Percentiles rank a stretch among this genome's conserved stretches.
Evolutionary conservation across 2,797 vertebrate species (phyloP).

Genomic region (Delichon dasypus): DNA sequence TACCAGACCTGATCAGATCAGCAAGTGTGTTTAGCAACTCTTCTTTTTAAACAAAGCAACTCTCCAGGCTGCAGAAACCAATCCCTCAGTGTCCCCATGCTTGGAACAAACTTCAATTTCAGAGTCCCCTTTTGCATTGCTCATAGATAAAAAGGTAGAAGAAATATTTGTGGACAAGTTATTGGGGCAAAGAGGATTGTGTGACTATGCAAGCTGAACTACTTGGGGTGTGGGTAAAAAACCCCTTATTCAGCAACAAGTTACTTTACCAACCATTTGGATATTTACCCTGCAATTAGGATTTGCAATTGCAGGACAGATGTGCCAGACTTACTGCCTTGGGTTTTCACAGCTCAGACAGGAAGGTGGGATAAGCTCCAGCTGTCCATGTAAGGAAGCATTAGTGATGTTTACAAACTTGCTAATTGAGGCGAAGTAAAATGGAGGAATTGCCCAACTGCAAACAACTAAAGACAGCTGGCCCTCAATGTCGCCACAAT

Average conservation of each 20-base stretch:
- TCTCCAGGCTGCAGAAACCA: not conserved
- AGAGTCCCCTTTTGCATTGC: not conserved
- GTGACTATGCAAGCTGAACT: not conserved
- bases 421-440: not conserved
- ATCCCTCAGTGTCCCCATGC: fast-evolving
- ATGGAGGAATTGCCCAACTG: not conserved
- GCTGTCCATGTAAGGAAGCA: not conserved
- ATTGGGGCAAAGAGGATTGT: not conserved
- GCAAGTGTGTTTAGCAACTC: not conserved
- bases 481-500: not conserved
- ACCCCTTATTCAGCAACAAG: not conserved
- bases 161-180: not conserved
- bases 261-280: not conserved
- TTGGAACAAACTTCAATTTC: not conserved
- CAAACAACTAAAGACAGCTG: not conserved
- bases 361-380: not conserved
- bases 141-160: not conserved
- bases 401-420: not conserved
- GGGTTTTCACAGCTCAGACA: not conserved
- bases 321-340: not conserved
- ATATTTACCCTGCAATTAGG: not conserved
- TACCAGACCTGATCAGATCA: not conserved
- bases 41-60: not conserved
- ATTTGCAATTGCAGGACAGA: not conserved
- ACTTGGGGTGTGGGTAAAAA: not conserved